Evolutionary conservation across 1,140 invertebrate species (phyloP).

Genomic region (Pemphigus obesinymphae): DNA sequence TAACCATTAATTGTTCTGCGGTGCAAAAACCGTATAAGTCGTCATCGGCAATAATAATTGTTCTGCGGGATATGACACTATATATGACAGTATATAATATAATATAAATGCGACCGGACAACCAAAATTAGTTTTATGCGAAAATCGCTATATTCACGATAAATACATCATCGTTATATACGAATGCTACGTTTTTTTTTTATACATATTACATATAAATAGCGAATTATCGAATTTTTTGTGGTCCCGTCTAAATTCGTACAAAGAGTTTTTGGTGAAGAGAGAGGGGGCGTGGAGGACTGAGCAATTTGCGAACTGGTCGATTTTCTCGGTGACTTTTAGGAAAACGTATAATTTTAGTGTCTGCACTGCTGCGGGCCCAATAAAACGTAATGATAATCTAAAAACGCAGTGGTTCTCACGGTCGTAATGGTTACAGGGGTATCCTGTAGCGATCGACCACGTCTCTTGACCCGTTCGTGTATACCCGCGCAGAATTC

Average conservation of each 20-base stretch:
- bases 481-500: no score
- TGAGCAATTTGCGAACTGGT: neutral
- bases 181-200: no score
- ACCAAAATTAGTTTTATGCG: neutral
- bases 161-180: no score
- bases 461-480: neutral
- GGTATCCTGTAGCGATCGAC: neutral
- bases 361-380: no score
- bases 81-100: neutral
- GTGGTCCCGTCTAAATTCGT: no score
- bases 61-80: no score
- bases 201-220: no score
- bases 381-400: constrained; percentile 4
- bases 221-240: no score
- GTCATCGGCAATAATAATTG: neutral
- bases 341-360: neutral
- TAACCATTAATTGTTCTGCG: neutral
- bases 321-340: neutral
- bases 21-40: neutral
- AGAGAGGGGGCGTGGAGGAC: no score
- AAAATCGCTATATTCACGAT: no score
- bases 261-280: no score
- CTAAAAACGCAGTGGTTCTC: neutral
- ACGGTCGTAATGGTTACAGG: neutral
- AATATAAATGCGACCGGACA: neutral